Evolutionary conservation across 2,888 invertebrate species (phyloP), one percentile per base, ranked within the genome.

Genomic region (Cantharis flavilabris): DNA sequence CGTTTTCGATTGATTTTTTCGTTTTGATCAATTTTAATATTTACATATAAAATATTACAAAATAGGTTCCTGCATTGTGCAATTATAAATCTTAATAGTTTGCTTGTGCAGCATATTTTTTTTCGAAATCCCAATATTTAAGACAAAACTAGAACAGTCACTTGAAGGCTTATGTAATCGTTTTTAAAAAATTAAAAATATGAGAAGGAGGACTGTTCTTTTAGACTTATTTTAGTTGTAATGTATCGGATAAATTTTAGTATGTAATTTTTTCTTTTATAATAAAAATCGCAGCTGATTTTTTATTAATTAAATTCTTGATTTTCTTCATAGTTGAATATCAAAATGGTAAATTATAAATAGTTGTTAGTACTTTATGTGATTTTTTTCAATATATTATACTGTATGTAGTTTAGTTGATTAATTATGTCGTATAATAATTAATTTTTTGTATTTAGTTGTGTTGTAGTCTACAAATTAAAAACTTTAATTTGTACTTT

Each of bases 201-300:
- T 81, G 88, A 88, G 88, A 87, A 87, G 86, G 87, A 87, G 87
- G 87, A 88, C 88, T 88, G 87, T 87, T 88, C 87, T 87, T 87
- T 86, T 87, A 88, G 87, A 84, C 84, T 85, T 86, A 87, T 86
- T 88, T 88, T 87, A 88, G 86, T 88, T 88, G 81, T 86, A 86
- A 86, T 84, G 85, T 86, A 86, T 86, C 86, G 83, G 86, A 87
- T 86, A 86, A 87, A 87, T 84, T 87, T 87, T 86, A 86, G 85
- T 86, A 86, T 83, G 85, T 87, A 87, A 83, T 72, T 70, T 72
- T 76, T 49, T 67, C 20, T 67, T 67, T 49, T n/a, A 49, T 49
- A 49, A 49, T n/a, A 7, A 49, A 49, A 49, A 49, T 49, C 49
- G 49, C 49, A 49, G 49, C 49, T 49, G 49, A 49, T 49, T 49